Evolutionary conservation across 1,140 invertebrate species (phyloP).

Genomic region (Drosophila prosaltans): DNA sequence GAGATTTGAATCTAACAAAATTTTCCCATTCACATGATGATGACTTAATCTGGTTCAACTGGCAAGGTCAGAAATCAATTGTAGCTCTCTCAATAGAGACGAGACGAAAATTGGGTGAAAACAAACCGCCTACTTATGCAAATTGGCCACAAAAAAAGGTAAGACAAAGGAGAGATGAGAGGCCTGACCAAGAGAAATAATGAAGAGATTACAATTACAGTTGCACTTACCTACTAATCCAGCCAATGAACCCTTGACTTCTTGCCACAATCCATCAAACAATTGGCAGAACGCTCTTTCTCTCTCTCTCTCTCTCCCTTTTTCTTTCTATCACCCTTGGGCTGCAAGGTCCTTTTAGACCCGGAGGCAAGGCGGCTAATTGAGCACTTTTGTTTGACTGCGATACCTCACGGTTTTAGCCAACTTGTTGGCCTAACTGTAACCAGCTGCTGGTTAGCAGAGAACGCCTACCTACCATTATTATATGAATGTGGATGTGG

Average conservation of each 20-base stretch:
- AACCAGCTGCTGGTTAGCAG: constrained; percentile 31
- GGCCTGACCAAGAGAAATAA: constrained; percentile 23
- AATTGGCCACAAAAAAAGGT: constrained; percentile 16
- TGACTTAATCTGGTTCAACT: constrained; percentile 49
- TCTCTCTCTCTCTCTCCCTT: constrained; percentile 3
- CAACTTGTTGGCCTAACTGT: constrained; percentile 60
- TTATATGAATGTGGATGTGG: constrained; percentile 32
- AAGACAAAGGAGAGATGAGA: constrained; percentile 16
- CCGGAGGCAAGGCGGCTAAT: constrained; percentile 53
- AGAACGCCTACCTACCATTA: constrained; percentile 41
- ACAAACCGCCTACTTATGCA: constrained; percentile 53
- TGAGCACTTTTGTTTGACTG: constrained; percentile 76
- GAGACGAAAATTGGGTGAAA: constrained; percentile 12
- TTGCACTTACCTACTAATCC: constrained; percentile 54
- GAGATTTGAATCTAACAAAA: not conserved
- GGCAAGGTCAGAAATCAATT: constrained; percentile 59
- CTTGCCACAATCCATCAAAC: constrained; percentile 58
- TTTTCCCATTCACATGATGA: constrained; percentile 33
- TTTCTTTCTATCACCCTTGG: not conserved
- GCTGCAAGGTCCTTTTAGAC: constrained; percentile 13
- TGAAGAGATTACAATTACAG: constrained; percentile 48
- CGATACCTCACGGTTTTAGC: constrained; percentile 62
- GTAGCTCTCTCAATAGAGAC: constrained; percentile 11
- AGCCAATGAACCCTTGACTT: constrained; percentile 62
- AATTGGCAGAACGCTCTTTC: constrained; percentile 57